Base-by-base conservation (phyloP, 2,888 invertebrate species). In the Dascillus cervinus region DNA sequence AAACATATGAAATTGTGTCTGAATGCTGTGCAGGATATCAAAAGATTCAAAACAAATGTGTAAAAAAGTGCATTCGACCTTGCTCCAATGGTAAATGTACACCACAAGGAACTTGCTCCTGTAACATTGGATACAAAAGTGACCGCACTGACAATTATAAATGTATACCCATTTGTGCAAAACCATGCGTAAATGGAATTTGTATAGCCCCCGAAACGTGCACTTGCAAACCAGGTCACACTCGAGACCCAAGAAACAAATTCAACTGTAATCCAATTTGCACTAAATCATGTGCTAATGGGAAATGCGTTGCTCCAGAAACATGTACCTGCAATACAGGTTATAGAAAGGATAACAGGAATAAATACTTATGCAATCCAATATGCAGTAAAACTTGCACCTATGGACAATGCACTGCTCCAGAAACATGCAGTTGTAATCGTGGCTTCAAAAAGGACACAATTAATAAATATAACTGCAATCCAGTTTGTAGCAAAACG, bases 201-300 rank as follows among this genome's bases (percentile, higher is more conserved):
- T 49, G 49, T 19, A 17, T 32, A 11, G 33, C 38, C 3, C 49
- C 50, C 2, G 39, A 49, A 30, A 25, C 19, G 11, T 50, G 49
- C 30, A 23, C 26, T 6, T 49, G 50, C 20, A 22, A 37, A 11
- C 4, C 14, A 0, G 60, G 60, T 0, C 45, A 47, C 5, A 13
- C 31, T 2, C 27, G 22, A 25, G 35, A 43, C 22, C 20, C 14
- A 5, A 36, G 38, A 5, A 31, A 37, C 13, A 37, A 41, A 10
- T 50, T 11, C 8, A 8, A 23, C 2, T 46, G 46, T 23, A 28
- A 37, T 11, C 43, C 47, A 1, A 17, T 64, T 13, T 52, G 51
- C 23, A 29, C 36, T 1, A 34, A 51, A 1, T 44, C 51, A 3
- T 72, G 72, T 40, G 39, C 41, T 1, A 61, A 71, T 37, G 68